A percentile compares a stretch with the other conserved stretches of the same genome.
Evolutionary conservation across 1,140 invertebrate genomes (phyloP).

Genomic region (Cepaea nemoralis): DNA sequence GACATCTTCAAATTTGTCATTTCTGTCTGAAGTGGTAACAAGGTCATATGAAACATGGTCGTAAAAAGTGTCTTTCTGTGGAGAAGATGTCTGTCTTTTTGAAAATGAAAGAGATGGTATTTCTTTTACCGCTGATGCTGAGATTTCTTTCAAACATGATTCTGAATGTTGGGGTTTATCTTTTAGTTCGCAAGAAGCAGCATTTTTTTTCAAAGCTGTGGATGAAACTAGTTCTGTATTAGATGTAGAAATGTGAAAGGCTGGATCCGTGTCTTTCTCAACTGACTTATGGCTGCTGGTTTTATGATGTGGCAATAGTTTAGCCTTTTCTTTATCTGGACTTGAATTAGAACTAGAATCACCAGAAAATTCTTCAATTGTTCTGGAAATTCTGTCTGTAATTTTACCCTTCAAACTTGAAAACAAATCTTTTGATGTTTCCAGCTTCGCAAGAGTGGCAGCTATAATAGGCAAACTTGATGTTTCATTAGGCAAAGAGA

Average conservation of each 20-base stretch:
- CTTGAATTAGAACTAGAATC: constrained; percentile 50
- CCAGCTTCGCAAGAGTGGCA: constrained; percentile 9
- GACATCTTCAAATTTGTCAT: constrained; percentile 37
- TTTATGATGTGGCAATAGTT: not conserved
- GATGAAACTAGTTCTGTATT: not conserved
- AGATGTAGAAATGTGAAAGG: not conserved
- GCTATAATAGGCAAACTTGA: not conserved
- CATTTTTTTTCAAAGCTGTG: not conserved
- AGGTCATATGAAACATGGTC: not conserved
- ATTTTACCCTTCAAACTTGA: constrained; percentile 58
- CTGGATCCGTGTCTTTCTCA: constrained; percentile 17
- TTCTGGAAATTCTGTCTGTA: constrained; percentile 55
- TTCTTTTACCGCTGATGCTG: not conserved
- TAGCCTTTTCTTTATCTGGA: constrained; percentile 50
- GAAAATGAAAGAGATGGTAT: not conserved
- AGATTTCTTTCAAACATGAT: not conserved
- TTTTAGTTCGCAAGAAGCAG: not conserved
- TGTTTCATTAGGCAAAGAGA: not conserved
- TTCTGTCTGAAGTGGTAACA: constrained; percentile 20
- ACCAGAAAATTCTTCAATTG: constrained; percentile 60
- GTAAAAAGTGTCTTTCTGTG: not conserved
- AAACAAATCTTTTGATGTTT: constrained; percentile 48
- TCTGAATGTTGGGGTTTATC: not conserved
- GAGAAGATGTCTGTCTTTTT: not conserved
- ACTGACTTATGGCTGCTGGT: not conserved